Conservation (phyloP, 2,888 invertebrate genomes). For the Acrobasis suavella region DNA sequence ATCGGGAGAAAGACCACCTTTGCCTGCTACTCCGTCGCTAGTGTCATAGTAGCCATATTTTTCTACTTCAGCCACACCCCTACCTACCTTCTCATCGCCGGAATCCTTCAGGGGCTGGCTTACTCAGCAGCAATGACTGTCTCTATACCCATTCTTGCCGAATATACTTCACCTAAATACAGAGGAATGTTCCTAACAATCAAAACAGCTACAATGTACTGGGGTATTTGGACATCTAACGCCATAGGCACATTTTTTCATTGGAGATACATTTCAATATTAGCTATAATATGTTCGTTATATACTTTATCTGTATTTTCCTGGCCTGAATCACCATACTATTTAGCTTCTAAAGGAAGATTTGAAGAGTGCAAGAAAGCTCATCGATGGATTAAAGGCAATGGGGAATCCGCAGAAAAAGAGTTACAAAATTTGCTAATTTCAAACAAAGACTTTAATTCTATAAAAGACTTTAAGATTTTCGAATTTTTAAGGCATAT, state of each 20-base stretch:
- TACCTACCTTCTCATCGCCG: conserved; percentile 29
- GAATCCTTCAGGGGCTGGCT: conserved; percentile 29
- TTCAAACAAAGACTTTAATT: not conserved
- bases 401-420: conserved; percentile 19
- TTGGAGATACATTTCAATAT: conserved; percentile 31
- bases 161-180: conserved; percentile 28
- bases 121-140: conserved; percentile 24
- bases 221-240: conserved; percentile 30
- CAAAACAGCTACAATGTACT: conserved; percentile 23
- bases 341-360: conserved; percentile 32
- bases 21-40: conserved; percentile 12
- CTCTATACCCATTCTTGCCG: conserved; percentile 25
- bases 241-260: conserved; percentile 36
- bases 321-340: conserved; percentile 33
- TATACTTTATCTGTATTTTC: conserved; percentile 29
- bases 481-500: conserved; percentile 28
- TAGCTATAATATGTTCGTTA: conserved; percentile 25
- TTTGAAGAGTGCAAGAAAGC: conserved; percentile 30
- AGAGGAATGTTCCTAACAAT: conserved; percentile 25
- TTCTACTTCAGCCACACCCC: conserved; percentile 32
- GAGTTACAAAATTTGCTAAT: conserved; percentile 28
- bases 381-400: conserved; percentile 33
- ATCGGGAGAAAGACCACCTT: conserved; percentile 32
- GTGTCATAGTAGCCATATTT: conserved; percentile 29
- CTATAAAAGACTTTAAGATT: conserved; percentile 30